Conservation (phyloP, 1,140 invertebrate species). For the Prorops nasuta region DNA sequence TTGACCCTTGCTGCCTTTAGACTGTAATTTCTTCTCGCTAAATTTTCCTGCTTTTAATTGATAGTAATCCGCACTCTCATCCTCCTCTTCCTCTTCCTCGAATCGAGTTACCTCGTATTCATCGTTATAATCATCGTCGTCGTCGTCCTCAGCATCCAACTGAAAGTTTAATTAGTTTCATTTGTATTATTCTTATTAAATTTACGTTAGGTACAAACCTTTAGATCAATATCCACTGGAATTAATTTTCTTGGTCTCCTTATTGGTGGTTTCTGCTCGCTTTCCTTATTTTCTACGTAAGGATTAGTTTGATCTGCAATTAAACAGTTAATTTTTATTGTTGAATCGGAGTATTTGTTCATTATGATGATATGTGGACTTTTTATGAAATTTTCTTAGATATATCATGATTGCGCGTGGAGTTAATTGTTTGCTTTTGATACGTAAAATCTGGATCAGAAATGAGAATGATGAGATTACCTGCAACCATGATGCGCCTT, state of each 20-base stretch:
- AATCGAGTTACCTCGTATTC: slow-evolving; percentile 42
- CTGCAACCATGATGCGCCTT: slow-evolving; percentile 49
- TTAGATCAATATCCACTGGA: slow-evolving; percentile 49
- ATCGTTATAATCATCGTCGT: slow-evolving; percentile 50
- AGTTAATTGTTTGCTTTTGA: not conserved
- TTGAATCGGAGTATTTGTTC: no score
- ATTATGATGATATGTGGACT: no score
- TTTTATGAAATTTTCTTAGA: no score
- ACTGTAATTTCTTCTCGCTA: not conserved
- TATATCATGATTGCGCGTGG: no score
- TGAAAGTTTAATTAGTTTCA: no score
- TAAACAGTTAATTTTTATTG: no score
- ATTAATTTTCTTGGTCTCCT: slow-evolving; percentile 41
- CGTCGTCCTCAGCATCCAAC: slow-evolving; percentile 43
- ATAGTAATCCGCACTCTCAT: slow-evolving; percentile 30
- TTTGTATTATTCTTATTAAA: no score
- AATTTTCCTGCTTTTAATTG: slow-evolving; percentile 22
- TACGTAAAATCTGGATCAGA: not conserved
- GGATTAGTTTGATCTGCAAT: no score
- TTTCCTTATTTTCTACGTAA: no score
- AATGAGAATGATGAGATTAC: slow-evolving; percentile 40
- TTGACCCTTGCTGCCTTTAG: slow-evolving; percentile 13
- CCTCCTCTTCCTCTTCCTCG: slow-evolving; percentile 39
- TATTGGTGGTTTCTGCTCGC: slow-evolving; percentile 17
- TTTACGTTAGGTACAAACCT: slow-evolving; percentile 22